phyloP scores from a whole-genome alignment of 2,113 vertebrate genomes.

The Hiodon alosoides region DNA sequence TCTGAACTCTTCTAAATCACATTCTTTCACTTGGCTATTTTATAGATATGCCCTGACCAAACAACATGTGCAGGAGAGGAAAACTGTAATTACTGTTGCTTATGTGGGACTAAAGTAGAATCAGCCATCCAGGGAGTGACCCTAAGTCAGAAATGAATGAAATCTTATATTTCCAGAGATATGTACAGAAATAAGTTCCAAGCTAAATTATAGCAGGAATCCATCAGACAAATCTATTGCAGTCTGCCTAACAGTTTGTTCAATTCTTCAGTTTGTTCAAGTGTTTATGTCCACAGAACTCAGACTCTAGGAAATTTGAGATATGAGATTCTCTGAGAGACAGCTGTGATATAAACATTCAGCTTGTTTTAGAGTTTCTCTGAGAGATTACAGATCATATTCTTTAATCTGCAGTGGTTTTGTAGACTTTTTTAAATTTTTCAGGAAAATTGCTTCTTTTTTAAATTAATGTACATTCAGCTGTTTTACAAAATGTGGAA shows the following conservation, averaged over 20 bases:
- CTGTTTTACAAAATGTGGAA: no score
- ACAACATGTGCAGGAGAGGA: neutral
- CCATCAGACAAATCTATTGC: neutral
- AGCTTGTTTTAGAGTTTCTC: no score
- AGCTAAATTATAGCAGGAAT: neutral
- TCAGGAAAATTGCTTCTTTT: no score
- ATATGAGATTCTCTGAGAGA: no score
- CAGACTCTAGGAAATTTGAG: no score
- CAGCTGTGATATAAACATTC: no score
- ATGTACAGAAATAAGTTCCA: neutral
- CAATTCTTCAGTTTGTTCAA: neutral
- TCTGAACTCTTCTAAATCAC: neutral
- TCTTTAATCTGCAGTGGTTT: no score
- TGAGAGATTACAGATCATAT: no score
- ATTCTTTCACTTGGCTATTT: neutral
- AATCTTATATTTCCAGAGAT: neutral
- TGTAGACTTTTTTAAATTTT: no score
- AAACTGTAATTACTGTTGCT: neutral
- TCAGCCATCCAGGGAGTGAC: slow-evolving; percentile 1
- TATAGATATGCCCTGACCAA: neutral
- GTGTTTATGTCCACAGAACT: no score
- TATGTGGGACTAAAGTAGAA: neutral
- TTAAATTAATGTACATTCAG: no score
- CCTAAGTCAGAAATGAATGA: neutral
- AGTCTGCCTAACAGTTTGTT: neutral